These are phyloP conservation scores for Dendroctonus valens DNA, from an alignment of 1,140 invertebrate genomes.

Conservation along the genomic window DNA sequence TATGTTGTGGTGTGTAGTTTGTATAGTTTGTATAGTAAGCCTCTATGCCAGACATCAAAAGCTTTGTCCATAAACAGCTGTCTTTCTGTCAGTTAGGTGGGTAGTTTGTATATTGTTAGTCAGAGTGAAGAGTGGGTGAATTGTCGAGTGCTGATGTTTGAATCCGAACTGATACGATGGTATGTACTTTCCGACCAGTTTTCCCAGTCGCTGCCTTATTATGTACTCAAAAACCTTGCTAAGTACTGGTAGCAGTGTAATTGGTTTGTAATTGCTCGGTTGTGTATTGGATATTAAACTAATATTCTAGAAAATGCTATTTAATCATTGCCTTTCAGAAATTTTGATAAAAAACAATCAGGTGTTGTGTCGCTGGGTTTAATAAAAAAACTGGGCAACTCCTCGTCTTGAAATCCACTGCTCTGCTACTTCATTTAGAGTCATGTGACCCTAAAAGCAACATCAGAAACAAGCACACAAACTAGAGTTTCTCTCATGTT, in stretches of 20 bases:
- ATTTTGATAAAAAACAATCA: constrained; percentile 11
- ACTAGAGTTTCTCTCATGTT: background rate
- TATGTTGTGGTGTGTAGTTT: too few species aligned
- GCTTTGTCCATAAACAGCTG: too few species aligned
- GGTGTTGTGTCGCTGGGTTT: background rate
- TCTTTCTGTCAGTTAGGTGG: too few species aligned
- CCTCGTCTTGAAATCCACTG: constrained; percentile 10
- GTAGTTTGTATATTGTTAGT: too few species aligned
- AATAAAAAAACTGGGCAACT: constrained; percentile 5
- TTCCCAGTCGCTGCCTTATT: too few species aligned
- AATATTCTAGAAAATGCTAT: background rate
- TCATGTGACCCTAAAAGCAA: constrained; percentile 9
- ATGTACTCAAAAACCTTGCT: background rate
- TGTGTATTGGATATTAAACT: background rate
- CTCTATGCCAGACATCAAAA: too few species aligned
- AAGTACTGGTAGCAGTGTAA: background rate
- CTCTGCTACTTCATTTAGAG: constrained; percentile 5
- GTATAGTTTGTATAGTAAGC: too few species aligned
- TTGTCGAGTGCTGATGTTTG: too few species aligned
- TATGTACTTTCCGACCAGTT: too few species aligned
- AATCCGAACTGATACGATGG: too few species aligned
- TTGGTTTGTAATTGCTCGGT: background rate
- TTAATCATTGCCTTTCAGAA: constrained; percentile 12
- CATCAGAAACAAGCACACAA: too few species aligned
- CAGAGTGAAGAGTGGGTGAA: too few species aligned